Base-by-base conservation (phyloP, 2,888 invertebrate species). In the Cordilura impudica region DNA sequence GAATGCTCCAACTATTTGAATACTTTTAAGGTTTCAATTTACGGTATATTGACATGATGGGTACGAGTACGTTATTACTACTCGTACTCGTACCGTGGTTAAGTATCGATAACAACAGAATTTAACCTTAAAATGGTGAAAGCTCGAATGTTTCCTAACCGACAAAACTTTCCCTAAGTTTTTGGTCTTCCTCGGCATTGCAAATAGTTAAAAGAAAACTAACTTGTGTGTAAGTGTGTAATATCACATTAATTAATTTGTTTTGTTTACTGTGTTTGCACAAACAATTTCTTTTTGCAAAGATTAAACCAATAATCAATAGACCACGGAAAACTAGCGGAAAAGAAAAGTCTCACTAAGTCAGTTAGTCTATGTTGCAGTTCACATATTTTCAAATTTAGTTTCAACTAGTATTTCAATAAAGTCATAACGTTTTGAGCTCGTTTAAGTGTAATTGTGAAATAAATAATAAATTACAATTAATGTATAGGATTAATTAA, bases 331-430 rank as follows among this genome's bases (percentile, higher is more conserved):
- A 69, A 60, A 67, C 35, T 61, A 31, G 21, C 45, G 31, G 5
- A 85, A 87, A 86, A 84, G 84, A 84, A 85, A 86, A 87, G 85
- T 79, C 71, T 83, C 87, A 87, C 86, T 86, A 86, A 87, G 86
- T 87, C 84, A 84, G 83, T 86, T 86, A 86, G 87, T 85, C 85
- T 83, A 83, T 83, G 84, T 84, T 84, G 83, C 82, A 78, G 82
- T 80, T 83, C 72, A 81, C 86, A 85, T 84, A 87, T 85, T 86
- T 86, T 66, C 83, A 86, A n/a, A 75, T 72, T 69, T 18, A 79
- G 71, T 75, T 76, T 79, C 45, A 51, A 63, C 63, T 45, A 67
- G 71, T 75, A 58, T 75, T 79, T 63, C 71, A 67, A 51, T 51
- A 72, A 67, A 31, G 47, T 23, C 71, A 67, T 49, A 67, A 67